A percentile compares a stretch with the other conserved stretches of the same genome.
Conservation (phyloP, 1,140 invertebrate genomes). For the Anadara kagoshimensis region DNA sequence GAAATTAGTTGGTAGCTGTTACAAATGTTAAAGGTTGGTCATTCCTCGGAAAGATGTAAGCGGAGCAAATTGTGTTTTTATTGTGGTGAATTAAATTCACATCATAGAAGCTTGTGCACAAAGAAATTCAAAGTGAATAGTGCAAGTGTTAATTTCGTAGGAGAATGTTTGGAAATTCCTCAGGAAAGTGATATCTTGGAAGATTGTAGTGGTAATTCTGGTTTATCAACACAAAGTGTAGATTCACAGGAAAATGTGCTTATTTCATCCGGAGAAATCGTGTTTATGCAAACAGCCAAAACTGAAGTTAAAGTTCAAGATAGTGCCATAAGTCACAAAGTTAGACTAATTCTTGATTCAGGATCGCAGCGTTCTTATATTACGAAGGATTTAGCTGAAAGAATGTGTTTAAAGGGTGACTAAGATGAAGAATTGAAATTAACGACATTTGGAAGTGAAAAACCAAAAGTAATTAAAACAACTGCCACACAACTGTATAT, state of each 20-base stretch:
- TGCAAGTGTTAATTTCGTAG: not conserved
- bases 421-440: constrained; percentile 22
- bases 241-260: constrained; percentile 10
- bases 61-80: constrained; percentile 6
- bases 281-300: constrained; percentile 41
- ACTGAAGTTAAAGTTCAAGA: constrained; percentile 11
- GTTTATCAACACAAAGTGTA: not conserved
- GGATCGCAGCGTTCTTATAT: constrained; percentile 39
- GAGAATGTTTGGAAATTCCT: not conserved
- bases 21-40: constrained; percentile 10
- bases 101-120: constrained; percentile 21
- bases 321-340: not conserved
- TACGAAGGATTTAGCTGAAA: constrained; percentile 24
- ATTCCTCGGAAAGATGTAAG: not conserved
- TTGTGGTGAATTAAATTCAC: constrained; percentile 19
- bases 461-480: constrained; percentile 33
- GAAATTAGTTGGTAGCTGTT: not conserved
- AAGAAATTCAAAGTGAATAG: not conserved
- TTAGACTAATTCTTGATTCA: constrained; percentile 33
- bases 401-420: constrained; percentile 14
- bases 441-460: constrained; percentile 35
- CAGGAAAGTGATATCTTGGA: not conserved
- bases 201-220: not conserved
- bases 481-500: constrained; percentile 22
- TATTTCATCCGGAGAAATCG: constrained; percentile 30